A percentile compares a stretch with the other conserved stretches of the same genome.
Conservation (phyloP, 2,888 invertebrate species). For the Pteria penguin region DNA sequence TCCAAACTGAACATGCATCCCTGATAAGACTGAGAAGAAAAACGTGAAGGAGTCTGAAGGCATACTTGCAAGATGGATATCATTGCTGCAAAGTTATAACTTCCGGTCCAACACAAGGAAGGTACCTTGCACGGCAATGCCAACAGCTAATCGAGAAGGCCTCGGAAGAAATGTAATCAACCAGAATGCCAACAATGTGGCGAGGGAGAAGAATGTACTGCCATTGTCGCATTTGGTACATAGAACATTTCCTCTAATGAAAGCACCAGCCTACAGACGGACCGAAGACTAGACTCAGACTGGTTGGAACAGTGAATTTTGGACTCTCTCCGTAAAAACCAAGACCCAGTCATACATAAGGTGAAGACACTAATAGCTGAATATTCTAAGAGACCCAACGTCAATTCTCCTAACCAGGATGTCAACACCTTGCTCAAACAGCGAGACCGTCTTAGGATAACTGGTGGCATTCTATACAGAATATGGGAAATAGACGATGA, state of each 20-base stretch:
- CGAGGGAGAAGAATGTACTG: neutral
- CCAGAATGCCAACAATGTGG: constrained; percentile 38
- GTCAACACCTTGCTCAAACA: constrained; percentile 11
- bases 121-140: constrained; percentile 36
- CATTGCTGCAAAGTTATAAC: constrained; percentile 47
- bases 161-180: constrained; percentile 8
- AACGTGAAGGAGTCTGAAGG: constrained; percentile 45
- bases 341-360: neutral
- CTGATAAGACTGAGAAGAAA: constrained; percentile 51
- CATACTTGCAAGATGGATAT: constrained; percentile 47
- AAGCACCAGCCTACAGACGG: neutral
- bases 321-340: neutral
- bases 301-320: constrained; percentile 24
- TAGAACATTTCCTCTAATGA: neutral
- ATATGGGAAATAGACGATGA: neutral
- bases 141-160: constrained; percentile 13
- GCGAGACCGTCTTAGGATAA: neutral
- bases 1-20: constrained; percentile 56
- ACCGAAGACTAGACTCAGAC: constrained; percentile 2
- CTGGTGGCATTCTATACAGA: constrained; percentile 6
- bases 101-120: constrained; percentile 21
- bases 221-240: constrained; percentile 38
- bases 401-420: neutral
- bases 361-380: neutral
- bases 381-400: neutral